Evolutionary conservation across 2,113 vertebrate genomes (phyloP).

Genomic region (Cottus gobio): DNA sequence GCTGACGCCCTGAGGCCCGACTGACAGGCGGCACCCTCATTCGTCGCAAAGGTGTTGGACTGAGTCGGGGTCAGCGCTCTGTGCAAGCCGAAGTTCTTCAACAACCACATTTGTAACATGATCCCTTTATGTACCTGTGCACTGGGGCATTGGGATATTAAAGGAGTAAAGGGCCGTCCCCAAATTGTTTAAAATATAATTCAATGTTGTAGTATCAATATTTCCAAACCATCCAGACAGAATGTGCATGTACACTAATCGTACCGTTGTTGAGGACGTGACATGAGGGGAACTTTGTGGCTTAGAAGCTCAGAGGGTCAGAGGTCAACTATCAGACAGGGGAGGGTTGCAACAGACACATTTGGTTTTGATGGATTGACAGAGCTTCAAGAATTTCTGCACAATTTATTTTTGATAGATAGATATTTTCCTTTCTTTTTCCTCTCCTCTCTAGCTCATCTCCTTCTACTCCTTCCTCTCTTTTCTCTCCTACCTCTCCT

Average conservation of each 20-base stretch:
- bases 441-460: not conserved
- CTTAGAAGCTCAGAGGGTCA: slow-evolving; percentile 52
- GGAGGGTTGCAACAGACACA: not conserved
- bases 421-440: not conserved
- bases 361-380: not conserved
- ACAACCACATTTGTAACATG: not conserved
- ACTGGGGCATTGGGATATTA: not conserved
- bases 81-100: not conserved
- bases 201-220: no score
- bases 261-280: slow-evolving; percentile 59
- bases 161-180: not conserved
- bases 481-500: slow-evolving; percentile 18
- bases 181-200: no score
- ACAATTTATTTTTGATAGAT: not conserved
- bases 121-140: not conserved
- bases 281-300: slow-evolving; percentile 60
- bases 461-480: not conserved
- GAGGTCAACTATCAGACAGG: slow-evolving; percentile 13
- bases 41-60: not conserved
- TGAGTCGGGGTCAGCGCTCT: not conserved
- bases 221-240: not conserved
- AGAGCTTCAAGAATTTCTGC: not conserved
- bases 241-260: not conserved
- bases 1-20: not conserved
- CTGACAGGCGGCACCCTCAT: not conserved